These are phyloP conservation scores for Osedax frankpressi DNA, from an alignment of 2,888 invertebrate genomes.

Conservation along the genomic window DNA sequence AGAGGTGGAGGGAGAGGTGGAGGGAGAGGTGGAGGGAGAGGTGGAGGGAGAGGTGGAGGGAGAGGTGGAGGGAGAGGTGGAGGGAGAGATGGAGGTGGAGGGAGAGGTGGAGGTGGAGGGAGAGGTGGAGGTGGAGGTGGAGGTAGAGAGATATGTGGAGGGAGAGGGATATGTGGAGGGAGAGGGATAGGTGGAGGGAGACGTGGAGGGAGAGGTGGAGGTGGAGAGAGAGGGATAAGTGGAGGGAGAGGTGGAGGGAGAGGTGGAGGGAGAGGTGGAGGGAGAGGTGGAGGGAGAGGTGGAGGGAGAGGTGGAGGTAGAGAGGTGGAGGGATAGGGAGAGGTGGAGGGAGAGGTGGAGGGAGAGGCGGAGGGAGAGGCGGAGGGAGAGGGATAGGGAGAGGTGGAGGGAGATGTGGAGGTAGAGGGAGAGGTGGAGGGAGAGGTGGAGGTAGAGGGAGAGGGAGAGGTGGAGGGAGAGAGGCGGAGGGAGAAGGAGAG, in stretches of 20 bases:
- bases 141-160: not conserved
- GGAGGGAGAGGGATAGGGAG: not conserved
- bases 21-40: not conserved
- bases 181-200: not conserved
- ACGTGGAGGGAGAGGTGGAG: not conserved
- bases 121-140: not conserved
- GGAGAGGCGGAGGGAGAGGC: not conserved
- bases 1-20: not conserved
- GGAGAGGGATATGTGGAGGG: not conserved
- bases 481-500: slow-evolving; percentile 1
- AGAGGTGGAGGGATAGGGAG: not conserved
- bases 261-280: not conserved
- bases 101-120: not conserved
- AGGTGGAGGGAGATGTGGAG: not conserved
- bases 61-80: not conserved
- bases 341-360: not conserved
- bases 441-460: slow-evolving; percentile 2
- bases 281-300: slow-evolving; percentile 3
- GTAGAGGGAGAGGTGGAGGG: not conserved
- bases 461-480: not conserved
- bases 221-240: not conserved
- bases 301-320: not conserved
- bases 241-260: slow-evolving; percentile 2
- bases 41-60: not conserved
- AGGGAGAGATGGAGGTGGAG: not conserved